Evolutionary conservation across 2,113 vertebrate genomes (phyloP), one percentile per base, ranked within the genome.

Genomic region (Pelmatolapia mariae): DNA sequence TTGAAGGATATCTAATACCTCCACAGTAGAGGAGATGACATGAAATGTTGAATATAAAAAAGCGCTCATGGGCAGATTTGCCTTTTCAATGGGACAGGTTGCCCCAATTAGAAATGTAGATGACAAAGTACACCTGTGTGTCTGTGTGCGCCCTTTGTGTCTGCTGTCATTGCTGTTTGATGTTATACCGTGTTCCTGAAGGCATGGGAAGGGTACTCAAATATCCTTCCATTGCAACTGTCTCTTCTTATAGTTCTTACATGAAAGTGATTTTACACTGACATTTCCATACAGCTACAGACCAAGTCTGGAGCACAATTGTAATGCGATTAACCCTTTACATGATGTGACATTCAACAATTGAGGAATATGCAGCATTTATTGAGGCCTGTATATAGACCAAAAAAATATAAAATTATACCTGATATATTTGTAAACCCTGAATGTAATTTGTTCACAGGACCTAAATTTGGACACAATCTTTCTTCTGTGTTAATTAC

Each of bases 61-160:
- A 90, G 71, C 6, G 82, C 92, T 93, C 54, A 38, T 87, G 85
- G 87, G 89, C 90, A 93, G 76, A 93, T 93, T 86, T 81, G 88
- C 68, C 82, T 91, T 90, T 88, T 82, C 78, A 91, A 50, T n/a
- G 45, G 80, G 59, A 18, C 76, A 24, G 61, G 79, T 76, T 89
- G 92, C 61, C 86, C 91, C 79, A 94, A 93, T 95, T 91, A 91
- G 89, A 89, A 53, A 92, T 52, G 81, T 43, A 79, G 84, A 90
- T 89, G 90, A 90, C 91, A 91, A 88, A 81, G 86, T 68, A 86
- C 63, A 86, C 84, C 50, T 89, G 85, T 82, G 59, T 61, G 19
- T 87, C 36, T 87, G 83, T 83, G 66, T 79, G 31, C 33, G 43
- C 11, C 40, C 63, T 87, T 71, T 83, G 73, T 87, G 26, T 71